Evolutionary conservation across 2,797 vertebrate species (phyloP).

Genomic region (Cheirogaleus major): DNA sequence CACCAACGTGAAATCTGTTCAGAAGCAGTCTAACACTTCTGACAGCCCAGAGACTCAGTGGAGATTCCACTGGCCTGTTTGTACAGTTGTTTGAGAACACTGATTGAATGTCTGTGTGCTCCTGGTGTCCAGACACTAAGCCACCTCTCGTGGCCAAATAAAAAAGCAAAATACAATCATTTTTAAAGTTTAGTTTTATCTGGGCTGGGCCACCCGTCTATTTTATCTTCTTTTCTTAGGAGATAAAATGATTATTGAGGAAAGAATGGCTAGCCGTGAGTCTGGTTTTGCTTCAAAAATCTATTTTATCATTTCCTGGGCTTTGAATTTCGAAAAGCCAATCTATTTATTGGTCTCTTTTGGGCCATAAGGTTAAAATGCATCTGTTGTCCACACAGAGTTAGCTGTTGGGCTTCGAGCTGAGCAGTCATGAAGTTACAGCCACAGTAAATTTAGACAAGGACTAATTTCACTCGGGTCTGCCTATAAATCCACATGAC

Average conservation of each 20-base stretch:
- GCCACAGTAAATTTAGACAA: constrained; percentile 69
- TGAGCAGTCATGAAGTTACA: constrained; percentile 68
- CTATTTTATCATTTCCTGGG: constrained; percentile 60
- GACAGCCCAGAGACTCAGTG: not conserved
- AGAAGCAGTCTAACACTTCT: not conserved
- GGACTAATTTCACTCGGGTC: constrained; percentile 62
- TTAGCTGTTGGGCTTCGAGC: constrained; percentile 62
- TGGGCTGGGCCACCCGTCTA: not conserved
- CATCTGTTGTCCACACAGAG: constrained; percentile 69
- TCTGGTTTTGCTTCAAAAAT: constrained; percentile 44
- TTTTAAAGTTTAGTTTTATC: constrained; percentile 1
- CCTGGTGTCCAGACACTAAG: not conserved
- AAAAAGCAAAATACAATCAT: constrained; percentile 18
- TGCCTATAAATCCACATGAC: constrained; percentile 72
- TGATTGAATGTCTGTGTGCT: not conserved
- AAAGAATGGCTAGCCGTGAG: not conserved
- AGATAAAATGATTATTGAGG: constrained; percentile 43
- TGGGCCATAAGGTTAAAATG: constrained; percentile 64
- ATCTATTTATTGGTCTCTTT: constrained; percentile 70
- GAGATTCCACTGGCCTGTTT: not conserved
- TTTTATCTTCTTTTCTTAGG: not conserved
- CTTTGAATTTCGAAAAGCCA: constrained; percentile 69
- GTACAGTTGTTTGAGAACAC: not conserved
- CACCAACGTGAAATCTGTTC: not conserved
- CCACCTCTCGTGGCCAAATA: not conserved